phyloP scores from a whole-genome alignment of 2,113 vertebrate genomes.

The Brienomyrus longianalis region DNA sequence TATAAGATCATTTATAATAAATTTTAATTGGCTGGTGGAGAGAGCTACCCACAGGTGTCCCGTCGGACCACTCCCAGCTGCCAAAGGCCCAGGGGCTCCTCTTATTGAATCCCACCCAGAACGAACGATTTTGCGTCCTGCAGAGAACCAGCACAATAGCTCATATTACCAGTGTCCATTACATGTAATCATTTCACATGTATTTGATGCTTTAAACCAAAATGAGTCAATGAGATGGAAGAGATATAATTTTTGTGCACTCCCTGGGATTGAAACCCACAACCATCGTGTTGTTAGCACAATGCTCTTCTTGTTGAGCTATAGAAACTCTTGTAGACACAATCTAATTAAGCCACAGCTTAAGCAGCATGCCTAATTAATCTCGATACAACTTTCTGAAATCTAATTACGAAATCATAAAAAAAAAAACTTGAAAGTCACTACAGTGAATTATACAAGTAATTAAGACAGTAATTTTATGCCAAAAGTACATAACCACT shows the following conservation, averaged over 20 bases:
- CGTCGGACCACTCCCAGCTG: conserved; percentile 86
- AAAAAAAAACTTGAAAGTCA: conserved; percentile 3
- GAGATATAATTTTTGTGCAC: not conserved
- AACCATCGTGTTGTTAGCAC: not conserved
- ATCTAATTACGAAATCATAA: not conserved
- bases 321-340: not conserved
- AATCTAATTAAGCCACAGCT: not conserved
- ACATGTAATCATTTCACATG: not conserved
- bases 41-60: conserved; percentile 68
- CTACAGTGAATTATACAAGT: not conserved
- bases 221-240: not conserved
- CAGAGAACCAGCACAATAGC: conserved; percentile 31
- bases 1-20: not conserved
- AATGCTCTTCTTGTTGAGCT: not conserved
- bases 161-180: not conserved
- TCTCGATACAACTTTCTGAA: not conserved
- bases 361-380: not conserved
- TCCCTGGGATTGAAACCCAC: not conserved
- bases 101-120: conserved; percentile 94
- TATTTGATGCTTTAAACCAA: not conserved
- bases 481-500: not conserved
- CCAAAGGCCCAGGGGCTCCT: conserved; percentile 67
- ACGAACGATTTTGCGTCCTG: conserved; percentile 77
- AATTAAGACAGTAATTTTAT: not conserved
- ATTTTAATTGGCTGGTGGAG: not conserved